phyloP scores from a whole-genome alignment of 2,797 vertebrate genomes.

The Anableps anableps region DNA sequence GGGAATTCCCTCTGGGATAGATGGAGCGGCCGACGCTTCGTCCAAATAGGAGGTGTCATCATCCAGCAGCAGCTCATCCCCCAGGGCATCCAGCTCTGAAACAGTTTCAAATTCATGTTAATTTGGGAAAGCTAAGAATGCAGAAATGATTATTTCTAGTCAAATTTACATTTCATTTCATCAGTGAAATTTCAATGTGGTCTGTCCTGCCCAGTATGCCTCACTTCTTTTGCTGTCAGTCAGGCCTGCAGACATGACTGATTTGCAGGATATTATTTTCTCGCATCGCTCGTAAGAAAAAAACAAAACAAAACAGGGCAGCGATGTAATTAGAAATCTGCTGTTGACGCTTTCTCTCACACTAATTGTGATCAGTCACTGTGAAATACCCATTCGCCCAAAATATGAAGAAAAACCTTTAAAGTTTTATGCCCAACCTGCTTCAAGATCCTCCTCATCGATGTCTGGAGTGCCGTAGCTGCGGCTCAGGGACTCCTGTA shows the following conservation, averaged over 20 bases:
- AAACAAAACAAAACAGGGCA: background rate
- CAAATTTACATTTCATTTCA: conserved; percentile 4
- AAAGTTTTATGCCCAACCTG: conserved; percentile 77
- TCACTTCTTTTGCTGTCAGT: background rate
- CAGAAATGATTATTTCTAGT: background rate
- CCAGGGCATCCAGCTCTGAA: conserved; percentile 94
- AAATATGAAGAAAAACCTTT: background rate
- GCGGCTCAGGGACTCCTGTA: conserved; percentile 94
- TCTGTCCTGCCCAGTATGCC: background rate
- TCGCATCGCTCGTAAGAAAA: background rate
- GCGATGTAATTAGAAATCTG: background rate
- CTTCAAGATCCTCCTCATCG: conserved; percentile 97
- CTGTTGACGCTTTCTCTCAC: background rate
- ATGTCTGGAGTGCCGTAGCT: conserved; percentile 97
- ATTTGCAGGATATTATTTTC: background rate
- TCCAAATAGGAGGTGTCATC: conserved; percentile 97
- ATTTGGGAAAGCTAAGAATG: background rate
- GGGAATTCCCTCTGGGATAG: conserved; percentile 94
- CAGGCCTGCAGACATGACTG: background rate
- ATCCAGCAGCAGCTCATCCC: conserved; percentile 95
- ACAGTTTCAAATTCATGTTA: conserved; percentile 22
- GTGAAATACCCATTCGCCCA: background rate
- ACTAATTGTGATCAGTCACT: background rate
- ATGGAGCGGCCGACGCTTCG: conserved; percentile 92
- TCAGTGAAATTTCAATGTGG: background rate